These are phyloP conservation scores for Eueremaeus valkanovi DNA, from an alignment of 2,888 invertebrate species.

Conservation along the genomic window DNA sequence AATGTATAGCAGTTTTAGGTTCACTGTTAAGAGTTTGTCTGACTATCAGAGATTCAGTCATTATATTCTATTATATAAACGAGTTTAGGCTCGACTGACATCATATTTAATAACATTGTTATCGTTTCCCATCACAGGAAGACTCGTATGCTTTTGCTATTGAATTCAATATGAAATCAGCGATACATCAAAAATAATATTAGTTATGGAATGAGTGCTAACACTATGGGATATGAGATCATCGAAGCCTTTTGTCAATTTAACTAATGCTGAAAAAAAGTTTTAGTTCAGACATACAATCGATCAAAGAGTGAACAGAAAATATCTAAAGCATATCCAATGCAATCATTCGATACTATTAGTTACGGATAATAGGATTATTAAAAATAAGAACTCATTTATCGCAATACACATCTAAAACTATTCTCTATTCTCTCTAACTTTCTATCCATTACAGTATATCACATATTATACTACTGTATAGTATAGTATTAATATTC, in stretches of 20 bases:
- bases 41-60: background rate
- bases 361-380: background rate
- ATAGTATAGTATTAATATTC: too few relatives aligned
- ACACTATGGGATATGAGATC: conserved; percentile 16
- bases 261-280: background rate
- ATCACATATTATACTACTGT: too few relatives aligned
- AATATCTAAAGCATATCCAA: background rate
- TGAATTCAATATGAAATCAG: conserved; percentile 1
- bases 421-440: background rate
- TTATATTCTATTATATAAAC: background rate
- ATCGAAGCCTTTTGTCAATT: background rate
- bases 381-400: background rate
- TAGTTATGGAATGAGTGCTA: background rate
- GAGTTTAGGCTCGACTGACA: background rate
- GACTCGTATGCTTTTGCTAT: background rate
- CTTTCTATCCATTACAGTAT: too few relatives aligned
- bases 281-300: background rate
- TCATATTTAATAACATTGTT: conserved; percentile 31
- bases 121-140: conserved; percentile 28
- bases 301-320: background rate
- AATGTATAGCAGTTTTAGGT: background rate
- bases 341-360: background rate
- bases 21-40: background rate
- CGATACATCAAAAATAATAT: conserved; percentile 12
- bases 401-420: background rate